These are phyloP conservation scores for Arrhopalites spinosus DNA, from an alignment of 2,888 invertebrate genomes.

Conservation along the genomic window DNA sequence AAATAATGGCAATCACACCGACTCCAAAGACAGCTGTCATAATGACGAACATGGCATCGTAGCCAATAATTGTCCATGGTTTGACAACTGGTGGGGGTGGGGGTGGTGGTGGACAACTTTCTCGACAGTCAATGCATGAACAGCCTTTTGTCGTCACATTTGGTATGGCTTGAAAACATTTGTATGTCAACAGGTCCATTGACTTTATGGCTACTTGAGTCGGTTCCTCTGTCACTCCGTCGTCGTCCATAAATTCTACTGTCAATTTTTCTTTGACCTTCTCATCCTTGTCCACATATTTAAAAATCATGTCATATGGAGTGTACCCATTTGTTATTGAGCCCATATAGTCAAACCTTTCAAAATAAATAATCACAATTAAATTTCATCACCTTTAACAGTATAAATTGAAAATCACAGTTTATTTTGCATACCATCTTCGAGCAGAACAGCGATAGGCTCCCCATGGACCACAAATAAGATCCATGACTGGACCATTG, in stretches of 20 bases:
- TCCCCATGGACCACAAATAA: conserved; percentile 73
- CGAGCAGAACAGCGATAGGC: conserved; percentile 70
- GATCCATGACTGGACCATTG: conserved; percentile 74
- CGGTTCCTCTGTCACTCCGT: conserved; percentile 32
- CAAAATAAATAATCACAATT: neutral
- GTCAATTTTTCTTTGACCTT: conserved; percentile 19
- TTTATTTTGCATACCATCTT: conserved; percentile 56
- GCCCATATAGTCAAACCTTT: conserved; percentile 50
- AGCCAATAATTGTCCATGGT: conserved; percentile 72
- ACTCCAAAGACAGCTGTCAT: conserved; percentile 78
- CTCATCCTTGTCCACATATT: conserved; percentile 51
- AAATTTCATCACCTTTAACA: neutral
- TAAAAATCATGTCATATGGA: conserved; percentile 70
- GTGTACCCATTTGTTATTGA: conserved; percentile 45
- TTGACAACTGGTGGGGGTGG: conserved; percentile 69
- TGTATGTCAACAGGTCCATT: conserved; percentile 41
- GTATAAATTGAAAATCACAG: neutral
- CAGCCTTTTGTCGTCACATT: neutral
- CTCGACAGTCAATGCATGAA: conserved; percentile 69
- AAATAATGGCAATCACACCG: conserved; percentile 45
- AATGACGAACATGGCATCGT: conserved; percentile 77
- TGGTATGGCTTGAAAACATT: conserved; percentile 44
- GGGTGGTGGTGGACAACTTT: conserved; percentile 77
- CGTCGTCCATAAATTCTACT: conserved; percentile 25
- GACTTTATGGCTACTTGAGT: conserved; percentile 31